Base-by-base conservation (phyloP, 2,888 invertebrate species). In the Sthenelais limicola region DNA sequence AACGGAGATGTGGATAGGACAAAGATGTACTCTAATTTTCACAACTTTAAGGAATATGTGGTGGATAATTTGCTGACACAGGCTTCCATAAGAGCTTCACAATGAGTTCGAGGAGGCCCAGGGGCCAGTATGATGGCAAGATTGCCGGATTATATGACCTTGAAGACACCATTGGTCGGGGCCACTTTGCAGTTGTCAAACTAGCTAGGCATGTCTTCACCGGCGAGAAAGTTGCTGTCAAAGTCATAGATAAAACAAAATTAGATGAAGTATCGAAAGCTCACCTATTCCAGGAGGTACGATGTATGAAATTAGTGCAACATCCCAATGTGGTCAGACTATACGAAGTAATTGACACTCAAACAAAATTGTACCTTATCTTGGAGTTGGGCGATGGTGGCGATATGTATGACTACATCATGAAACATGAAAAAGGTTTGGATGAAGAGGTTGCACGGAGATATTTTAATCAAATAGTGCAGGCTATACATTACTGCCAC, bases 341-440 rank as follows among this genome's bases (percentile, higher is more conserved):
- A 67, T 99, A 99, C 90, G 98, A 99, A 91, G 98, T 99, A 77
- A 99, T 99, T 86, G 99, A 99, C 90, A 99, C 99, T 47, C 96
- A 97, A 88, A 97, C 97, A 77, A 98, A 99, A 90, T 91, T 90
- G 54, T 90, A 98, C 84, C 84, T 90, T 88, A 97, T 99, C 87
- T 90, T 99, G 86, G 99, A 99, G 90, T 90, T 98, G 84, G 99
- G 97, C 21, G 98, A 99, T 90, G 98, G 98, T 66, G 97, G 97
- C 58, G 98, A 99, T 90, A 92, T 99, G 83, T 98, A 98, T 89
- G 98, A 98, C 90, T 97, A 97, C 89, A 98, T 98, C 83, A 95
- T 97, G 94, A 93, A 94, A 86, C 96, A 97, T 88, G 96, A 96
- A 54, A 84, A 86, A 73, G 97, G 97, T 54, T 90, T 97, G 73